phyloP scores from a whole-genome alignment of 2,888 invertebrate genomes.

The Platerodrilus igneus region DNA sequence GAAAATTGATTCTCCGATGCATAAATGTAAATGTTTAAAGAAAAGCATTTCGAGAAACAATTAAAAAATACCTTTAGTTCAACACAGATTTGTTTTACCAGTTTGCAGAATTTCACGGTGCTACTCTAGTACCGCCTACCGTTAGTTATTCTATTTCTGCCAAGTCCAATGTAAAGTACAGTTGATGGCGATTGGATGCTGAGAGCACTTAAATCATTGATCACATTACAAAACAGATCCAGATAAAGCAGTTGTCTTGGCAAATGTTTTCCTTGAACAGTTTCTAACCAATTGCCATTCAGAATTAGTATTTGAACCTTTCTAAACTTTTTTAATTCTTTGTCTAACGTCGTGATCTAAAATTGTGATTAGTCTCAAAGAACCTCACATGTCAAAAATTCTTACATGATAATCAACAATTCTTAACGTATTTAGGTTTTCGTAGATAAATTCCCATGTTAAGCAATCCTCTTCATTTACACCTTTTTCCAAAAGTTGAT shows the following conservation, averaged over 20 bases:
- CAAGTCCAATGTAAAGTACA: constrained; percentile 52
- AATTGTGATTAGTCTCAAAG: constrained; percentile 25
- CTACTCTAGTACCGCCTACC: too few species aligned
- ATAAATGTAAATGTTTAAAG: too few species aligned
- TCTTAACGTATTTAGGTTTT: constrained; percentile 30
- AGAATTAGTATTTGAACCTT: constrained; percentile 50
- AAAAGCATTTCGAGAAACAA: too few species aligned
- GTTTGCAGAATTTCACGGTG: constrained; percentile 7
- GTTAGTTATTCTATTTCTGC: constrained; percentile 47
- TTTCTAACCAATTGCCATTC: constrained; percentile 45
- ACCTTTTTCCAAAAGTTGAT: constrained; percentile 31
- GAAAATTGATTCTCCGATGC: too few species aligned
- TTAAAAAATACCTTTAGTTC: too few species aligned
- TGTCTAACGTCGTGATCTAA: constrained; percentile 53
- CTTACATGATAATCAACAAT: constrained; percentile 36
- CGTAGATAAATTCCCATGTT: constrained; percentile 32
- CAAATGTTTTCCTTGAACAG: constrained; percentile 43
- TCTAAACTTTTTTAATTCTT: constrained; percentile 42
- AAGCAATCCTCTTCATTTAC: constrained; percentile 32
- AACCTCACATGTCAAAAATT: constrained; percentile 2
- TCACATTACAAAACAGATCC: constrained; percentile 52
- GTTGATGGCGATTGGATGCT: constrained; percentile 42
- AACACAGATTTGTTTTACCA: not conserved
- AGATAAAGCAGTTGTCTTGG: constrained; percentile 47
- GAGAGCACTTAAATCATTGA: constrained; percentile 43